These are phyloP conservation scores for Alfaro cultratus DNA, from an alignment of 2,797 vertebrate species.

Conservation along the genomic window DNA sequence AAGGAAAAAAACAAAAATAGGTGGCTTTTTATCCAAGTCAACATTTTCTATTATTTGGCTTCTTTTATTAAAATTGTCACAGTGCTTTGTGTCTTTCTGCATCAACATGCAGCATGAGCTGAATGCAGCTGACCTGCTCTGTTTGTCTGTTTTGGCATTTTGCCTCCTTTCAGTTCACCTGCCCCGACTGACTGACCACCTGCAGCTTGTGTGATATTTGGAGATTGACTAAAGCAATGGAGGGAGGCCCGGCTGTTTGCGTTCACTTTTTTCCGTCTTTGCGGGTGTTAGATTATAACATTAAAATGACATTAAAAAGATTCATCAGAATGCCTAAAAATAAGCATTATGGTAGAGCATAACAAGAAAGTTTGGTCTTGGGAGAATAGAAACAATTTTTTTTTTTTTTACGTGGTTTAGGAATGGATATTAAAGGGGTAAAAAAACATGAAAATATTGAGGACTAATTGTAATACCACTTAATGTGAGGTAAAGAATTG, in stretches of 20 bases:
- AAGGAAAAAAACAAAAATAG: background rate
- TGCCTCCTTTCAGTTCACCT: background rate
- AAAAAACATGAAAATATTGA: background rate
- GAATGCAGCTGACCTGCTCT: constrained; percentile 3
- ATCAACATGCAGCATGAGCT: background rate
- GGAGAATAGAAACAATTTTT: too few relatives aligned
- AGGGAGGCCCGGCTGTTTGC: background rate
- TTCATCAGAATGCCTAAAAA: background rate
- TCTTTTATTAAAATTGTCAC: constrained; percentile 9
- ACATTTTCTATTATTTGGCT: constrained; percentile 13
- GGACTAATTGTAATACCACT: background rate
- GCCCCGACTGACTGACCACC: background rate
- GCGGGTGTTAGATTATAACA: background rate
- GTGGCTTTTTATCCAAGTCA: background rate
- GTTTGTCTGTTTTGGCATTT: constrained; percentile 3
- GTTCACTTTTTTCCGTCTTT: background rate
- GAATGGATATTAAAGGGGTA: background rate
- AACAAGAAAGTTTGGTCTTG: too few relatives aligned
- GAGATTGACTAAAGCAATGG: background rate
- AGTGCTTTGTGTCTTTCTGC: too few relatives aligned
- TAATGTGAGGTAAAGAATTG: background rate
- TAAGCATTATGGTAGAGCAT: background rate
- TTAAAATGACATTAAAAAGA: background rate
- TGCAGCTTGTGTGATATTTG: constrained; percentile 3
- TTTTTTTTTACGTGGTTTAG: too few relatives aligned